Base-by-base conservation (phyloP, 1,140 invertebrate species). In the Lethrus apterus region DNA sequence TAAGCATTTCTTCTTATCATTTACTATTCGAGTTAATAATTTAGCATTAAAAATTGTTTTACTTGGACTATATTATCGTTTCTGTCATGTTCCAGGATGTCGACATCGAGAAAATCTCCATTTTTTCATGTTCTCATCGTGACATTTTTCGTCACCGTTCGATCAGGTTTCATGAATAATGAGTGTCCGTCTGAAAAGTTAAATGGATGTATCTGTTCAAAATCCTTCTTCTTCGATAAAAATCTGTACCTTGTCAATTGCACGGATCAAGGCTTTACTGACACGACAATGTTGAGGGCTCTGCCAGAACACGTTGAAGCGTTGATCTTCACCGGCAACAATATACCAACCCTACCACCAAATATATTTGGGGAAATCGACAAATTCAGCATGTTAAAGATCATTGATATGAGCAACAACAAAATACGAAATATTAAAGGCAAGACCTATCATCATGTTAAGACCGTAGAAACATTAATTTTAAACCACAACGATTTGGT, bases 381-480 rank as follows among this genome's bases (percentile, higher is more conserved):
- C 9, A 75, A 78, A 29, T 68, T 80, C 29, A 76, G 72, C 21
- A 67, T 78, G 24, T 60, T 89, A 13, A 71, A 71, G 48, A 73
- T 81, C 2, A 79, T 89, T 18, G 84, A 89, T 53, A 81, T 89
- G 80, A 83, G 79, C 15, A 82, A 77, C 48, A 89, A 89, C 60
- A 66, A 75, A 9, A 87, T 89, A n/a, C 61, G 71, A 33, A 77
- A 81, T 46, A 87, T 89, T 42, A 75, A 76, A 53, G 86, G 86
- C 1, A 85, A 86, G 64, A 70, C 82, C 2, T 89, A 84, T 62
- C 85, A 88, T 56, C 81, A 81, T 58, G 84, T 89, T 1, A 70
- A 71, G 29, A 75, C 73, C 36, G 84, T 89, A 0, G 72, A 82
- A 58, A 70, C 78, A n/a, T 65, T 89, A 1, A 78, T 85, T 49